Conservation (phyloP, 2,888 invertebrate species). For the Sarcophaga rosellei region DNA sequence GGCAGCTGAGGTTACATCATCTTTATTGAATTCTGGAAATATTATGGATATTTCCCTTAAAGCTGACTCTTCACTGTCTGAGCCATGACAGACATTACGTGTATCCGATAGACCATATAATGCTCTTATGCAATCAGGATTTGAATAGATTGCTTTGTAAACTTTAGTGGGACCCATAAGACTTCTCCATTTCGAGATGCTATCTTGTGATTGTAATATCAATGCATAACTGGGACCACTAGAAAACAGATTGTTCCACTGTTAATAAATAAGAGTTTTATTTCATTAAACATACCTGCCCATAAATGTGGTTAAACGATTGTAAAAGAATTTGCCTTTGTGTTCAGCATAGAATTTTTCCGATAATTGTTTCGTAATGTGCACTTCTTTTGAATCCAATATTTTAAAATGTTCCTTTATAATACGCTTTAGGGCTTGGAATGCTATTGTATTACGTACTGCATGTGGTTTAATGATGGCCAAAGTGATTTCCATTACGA, state of each 20-base stretch:
- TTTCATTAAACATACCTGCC: slow-evolving; percentile 83
- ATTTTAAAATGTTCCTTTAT: slow-evolving; percentile 88
- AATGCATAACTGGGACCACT: slow-evolving; percentile 93
- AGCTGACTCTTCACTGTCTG: slow-evolving; percentile 89
- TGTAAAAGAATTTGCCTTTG: slow-evolving; percentile 90
- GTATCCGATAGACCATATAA: slow-evolving; percentile 95
- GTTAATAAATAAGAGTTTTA: neutral
- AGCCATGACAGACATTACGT: slow-evolving; percentile 96
- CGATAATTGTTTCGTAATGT: slow-evolving; percentile 85
- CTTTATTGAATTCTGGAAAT: slow-evolving; percentile 88
- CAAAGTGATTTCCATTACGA: slow-evolving; percentile 87
- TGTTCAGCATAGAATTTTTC: slow-evolving; percentile 92
- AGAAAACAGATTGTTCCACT: neutral
- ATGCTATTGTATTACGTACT: slow-evolving; percentile 87
- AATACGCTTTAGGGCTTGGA: slow-evolving; percentile 86
- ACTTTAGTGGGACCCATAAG: slow-evolving; percentile 96
- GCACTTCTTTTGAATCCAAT: slow-evolving; percentile 85
- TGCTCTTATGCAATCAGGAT: slow-evolving; percentile 90
- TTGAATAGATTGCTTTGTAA: slow-evolving; percentile 88
- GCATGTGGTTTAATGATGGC: slow-evolving; percentile 94
- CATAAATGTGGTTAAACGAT: slow-evolving; percentile 91
- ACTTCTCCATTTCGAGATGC: slow-evolving; percentile 90
- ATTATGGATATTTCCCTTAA: slow-evolving; percentile 90
- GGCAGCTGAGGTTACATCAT: slow-evolving; percentile 8
- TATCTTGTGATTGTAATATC: slow-evolving; percentile 89